Conservation (phyloP, 2,113 vertebrate genomes). For the Scatophagus argus region DNA sequence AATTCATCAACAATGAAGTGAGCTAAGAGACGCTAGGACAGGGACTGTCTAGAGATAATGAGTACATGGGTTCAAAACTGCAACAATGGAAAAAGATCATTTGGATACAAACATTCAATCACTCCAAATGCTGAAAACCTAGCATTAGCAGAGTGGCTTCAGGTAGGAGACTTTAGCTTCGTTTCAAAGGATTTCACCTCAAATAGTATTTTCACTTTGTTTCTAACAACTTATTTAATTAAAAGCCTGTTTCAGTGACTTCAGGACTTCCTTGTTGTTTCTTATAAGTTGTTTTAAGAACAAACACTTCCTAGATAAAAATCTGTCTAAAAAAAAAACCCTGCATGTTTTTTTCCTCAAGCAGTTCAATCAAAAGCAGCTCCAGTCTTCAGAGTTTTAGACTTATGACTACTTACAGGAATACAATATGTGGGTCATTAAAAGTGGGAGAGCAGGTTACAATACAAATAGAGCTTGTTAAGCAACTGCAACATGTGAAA, state of each 20-base stretch:
- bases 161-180: conserved; percentile 44
- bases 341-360: not conserved
- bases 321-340: conserved; percentile 13
- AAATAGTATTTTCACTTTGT: conserved; percentile 27
- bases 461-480: conserved; percentile 57
- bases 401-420: conserved; percentile 24
- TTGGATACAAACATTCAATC: conserved; percentile 39
- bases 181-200: conserved; percentile 33
- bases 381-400: conserved; percentile 27
- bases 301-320: conserved; percentile 11
- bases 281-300: conserved; percentile 7
- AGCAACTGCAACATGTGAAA: conserved; percentile 54
- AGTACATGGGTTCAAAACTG: not conserved
- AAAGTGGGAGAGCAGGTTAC: conserved; percentile 57
- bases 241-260: conserved; percentile 4
- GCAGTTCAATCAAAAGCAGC: conserved; percentile 29
- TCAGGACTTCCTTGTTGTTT: not conserved
- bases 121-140: not conserved
- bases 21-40: not conserved
- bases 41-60: not conserved
- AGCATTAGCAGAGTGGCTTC: conserved; percentile 9
- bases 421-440: conserved; percentile 19
- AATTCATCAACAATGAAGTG: not conserved
- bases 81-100: conserved; percentile 12
- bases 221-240: conserved; percentile 3